Evolutionary conservation across 2,888 invertebrate species (phyloP), one percentile per base, ranked within the genome.

Genomic region (Andrena flavipes): DNA sequence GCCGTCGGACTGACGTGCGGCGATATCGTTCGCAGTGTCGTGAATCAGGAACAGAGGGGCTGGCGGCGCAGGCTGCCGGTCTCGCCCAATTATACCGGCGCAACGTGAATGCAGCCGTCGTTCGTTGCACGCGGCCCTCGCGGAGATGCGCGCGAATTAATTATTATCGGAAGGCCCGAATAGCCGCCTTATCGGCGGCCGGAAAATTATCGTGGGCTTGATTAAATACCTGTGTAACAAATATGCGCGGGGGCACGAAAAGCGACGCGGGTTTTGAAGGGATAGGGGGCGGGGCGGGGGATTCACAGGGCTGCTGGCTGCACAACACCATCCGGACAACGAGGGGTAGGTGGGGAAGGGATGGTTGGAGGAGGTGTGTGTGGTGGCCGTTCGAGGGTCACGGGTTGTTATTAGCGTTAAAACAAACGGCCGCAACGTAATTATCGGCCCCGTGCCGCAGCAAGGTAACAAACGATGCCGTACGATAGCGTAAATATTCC

Each of bases 391-490:
- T 70, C 77, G 79, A 71, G 72, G 80, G 79, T 82, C 86, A 67
- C 77, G 80, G 85, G 85, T 89, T 89, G 87, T 90, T 91, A 90
- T 90, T 91, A 89, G 88, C 85, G 88, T 84, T 89, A 87, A 88
- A 91, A 91, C 89, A 90, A 91, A 91, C 90, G 90, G 86, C 88
- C 83, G 84, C 88, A 88, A 91, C 87, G 90, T 90, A 92, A 92
- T 92, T 91, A 92, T 90, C 90, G 88, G 87, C 76, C 73, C 80
- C 48, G 77, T 79, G 76, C 75, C 80, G 76, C 80, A 64, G 76
- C 84, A 82, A 42, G 79, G 87, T 89, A 89, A 85, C 86, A 82
- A 80, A 85, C 82, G 86, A 71, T 79, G 75, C 77, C 80, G 75
- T 74, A 68, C 81, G 85, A 80, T 85, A 84, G 78, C 82, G 85